These are phyloP conservation scores for Coptodon bakossiorum DNA, from an alignment of 2,113 vertebrate species.

Conservation along the genomic window DNA sequence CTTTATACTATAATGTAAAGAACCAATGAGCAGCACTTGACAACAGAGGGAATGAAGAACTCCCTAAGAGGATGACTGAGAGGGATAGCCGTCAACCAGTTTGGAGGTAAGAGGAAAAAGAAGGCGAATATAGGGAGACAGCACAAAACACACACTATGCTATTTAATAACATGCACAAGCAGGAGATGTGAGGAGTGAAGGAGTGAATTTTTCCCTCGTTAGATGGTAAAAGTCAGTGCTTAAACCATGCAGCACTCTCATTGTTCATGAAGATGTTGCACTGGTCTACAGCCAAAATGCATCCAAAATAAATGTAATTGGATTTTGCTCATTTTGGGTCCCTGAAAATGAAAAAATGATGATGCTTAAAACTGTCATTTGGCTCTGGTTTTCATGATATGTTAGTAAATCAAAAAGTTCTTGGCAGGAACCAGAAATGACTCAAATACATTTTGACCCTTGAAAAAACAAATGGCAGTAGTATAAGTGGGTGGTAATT, in stretches of 20 bases:
- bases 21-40: background rate
- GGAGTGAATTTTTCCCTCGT: background rate
- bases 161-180: background rate
- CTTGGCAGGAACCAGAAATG: background rate
- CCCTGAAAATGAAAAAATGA: background rate
- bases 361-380: background rate
- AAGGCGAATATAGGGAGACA: accelerated
- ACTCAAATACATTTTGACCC: background rate
- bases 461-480: accelerated
- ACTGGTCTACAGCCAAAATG: background rate
- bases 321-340: background rate
- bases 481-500: background rate
- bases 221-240: background rate
- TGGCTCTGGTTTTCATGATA: background rate
- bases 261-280: background rate
- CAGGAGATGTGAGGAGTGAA: background rate
- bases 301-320: background rate
- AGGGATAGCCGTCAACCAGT: background rate
- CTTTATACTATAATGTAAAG: background rate
- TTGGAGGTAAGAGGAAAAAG: background rate
- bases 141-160: background rate
- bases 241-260: background rate
- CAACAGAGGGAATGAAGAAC: background rate
- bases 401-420: background rate
- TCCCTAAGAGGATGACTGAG: background rate